Evolutionary conservation across 2,888 invertebrate genomes (phyloP).

Genomic region (Lamproptera curius): DNA sequence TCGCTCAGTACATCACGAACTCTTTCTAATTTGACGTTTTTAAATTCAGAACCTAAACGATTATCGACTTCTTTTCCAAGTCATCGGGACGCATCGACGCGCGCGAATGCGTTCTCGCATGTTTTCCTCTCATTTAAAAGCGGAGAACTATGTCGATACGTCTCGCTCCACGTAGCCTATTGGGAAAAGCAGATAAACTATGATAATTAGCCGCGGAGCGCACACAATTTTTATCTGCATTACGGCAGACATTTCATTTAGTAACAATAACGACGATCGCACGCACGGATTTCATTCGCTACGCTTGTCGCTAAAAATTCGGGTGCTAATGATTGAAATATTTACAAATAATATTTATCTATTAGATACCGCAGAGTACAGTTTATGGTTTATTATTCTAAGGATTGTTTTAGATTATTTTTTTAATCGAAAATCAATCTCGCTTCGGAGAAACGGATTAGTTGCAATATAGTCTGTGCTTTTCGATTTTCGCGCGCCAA

Average conservation of each 20-base stretch:
- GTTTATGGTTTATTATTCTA: constrained; percentile 57
- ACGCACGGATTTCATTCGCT: constrained; percentile 31
- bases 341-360: constrained; percentile 59
- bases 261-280: constrained; percentile 43
- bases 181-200: constrained; percentile 74
- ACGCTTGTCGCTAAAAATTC: constrained; percentile 30
- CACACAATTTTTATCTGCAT: constrained; percentile 47
- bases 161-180: constrained; percentile 67
- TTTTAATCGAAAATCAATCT: constrained; percentile 66
- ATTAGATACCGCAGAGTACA: constrained; percentile 41
- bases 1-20: too few species aligned
- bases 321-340: constrained; percentile 62
- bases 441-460: constrained; percentile 23
- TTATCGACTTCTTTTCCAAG: constrained; percentile 59
- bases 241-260: constrained; percentile 47
- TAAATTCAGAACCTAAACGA: too few species aligned
- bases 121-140: constrained; percentile 61
- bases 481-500: constrained; percentile 31
- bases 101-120: constrained; percentile 50
- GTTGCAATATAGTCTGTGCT: constrained; percentile 26
- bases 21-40: too few species aligned
- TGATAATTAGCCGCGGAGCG: constrained; percentile 68
- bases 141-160: constrained; percentile 59
- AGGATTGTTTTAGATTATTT: too few species aligned
- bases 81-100: constrained; percentile 56